These are phyloP conservation scores for Dasypogon diadema DNA, from an alignment of 2,888 invertebrate genomes.

Conservation along the genomic window DNA sequence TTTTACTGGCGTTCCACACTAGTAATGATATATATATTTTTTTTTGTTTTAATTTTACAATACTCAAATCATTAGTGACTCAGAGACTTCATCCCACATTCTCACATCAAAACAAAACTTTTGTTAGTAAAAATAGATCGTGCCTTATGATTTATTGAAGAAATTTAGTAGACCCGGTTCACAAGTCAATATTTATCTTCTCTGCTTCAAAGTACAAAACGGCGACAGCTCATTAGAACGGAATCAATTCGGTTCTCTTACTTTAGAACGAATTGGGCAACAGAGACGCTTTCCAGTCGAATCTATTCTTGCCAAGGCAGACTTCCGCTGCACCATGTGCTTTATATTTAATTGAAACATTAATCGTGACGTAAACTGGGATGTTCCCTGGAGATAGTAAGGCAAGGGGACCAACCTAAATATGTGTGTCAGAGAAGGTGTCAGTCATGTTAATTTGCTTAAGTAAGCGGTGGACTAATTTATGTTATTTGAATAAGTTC, in stretches of 20 bases:
- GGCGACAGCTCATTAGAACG: background rate
- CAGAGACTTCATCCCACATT: too few relatives aligned
- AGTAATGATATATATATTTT: too few relatives aligned
- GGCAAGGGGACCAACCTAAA: background rate
- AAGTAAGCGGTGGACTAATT: slow-evolving; percentile 9
- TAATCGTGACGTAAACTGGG: background rate
- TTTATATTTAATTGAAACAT: background rate
- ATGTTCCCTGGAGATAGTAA: background rate
- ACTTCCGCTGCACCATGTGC: background rate
- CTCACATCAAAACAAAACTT: too few relatives aligned
- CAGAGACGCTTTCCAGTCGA: background rate
- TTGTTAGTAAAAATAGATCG: background rate
- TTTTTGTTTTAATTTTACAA: too few relatives aligned
- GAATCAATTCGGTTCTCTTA: background rate
- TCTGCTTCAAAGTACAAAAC: background rate
- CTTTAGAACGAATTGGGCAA: background rate
- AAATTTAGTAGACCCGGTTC: too few relatives aligned
- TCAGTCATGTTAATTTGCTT: background rate
- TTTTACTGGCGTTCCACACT: too few relatives aligned
- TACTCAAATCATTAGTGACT: too few relatives aligned
- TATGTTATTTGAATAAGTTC: background rate
- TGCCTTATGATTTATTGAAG: background rate
- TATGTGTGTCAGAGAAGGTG: slow-evolving; percentile 4
- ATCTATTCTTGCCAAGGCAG: background rate
- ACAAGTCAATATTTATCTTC: background rate